Conservation (phyloP, 2,797 vertebrate species). For the Mycteria americana region DNA sequence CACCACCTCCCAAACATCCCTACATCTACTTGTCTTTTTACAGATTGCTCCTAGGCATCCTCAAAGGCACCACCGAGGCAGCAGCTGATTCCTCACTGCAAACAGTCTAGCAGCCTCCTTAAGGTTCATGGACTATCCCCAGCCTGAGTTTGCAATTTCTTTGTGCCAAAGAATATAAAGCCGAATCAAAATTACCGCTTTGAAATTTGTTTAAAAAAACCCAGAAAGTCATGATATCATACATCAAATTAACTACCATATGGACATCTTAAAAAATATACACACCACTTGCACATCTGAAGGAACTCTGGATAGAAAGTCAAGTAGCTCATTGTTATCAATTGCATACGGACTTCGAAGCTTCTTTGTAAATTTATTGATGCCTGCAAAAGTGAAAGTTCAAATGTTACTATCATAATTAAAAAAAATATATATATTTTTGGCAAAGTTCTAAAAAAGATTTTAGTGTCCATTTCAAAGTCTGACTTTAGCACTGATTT, state of each 20-base stretch:
- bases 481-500: not conserved
- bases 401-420: not conserved
- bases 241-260: not conserved
- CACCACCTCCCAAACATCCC: not conserved
- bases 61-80: not conserved
- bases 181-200: not conserved
- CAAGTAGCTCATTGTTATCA: slow-evolving; percentile 96
- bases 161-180: not conserved
- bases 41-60: not conserved
- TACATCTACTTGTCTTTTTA: not conserved
- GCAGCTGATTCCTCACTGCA: not conserved
- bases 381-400: slow-evolving; percentile 79
- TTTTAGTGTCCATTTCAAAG: not conserved
- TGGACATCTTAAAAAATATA: slow-evolving; percentile 18
- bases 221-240: not conserved
- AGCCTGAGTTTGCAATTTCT: not conserved
- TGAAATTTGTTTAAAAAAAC: not conserved
- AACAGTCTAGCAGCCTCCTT: not conserved
- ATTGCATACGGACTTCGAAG: slow-evolving; percentile 93
- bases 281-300: slow-evolving; percentile 97
- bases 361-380: slow-evolving; percentile 99
- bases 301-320: slow-evolving; percentile 96
- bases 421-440: not conserved
- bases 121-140: not conserved
- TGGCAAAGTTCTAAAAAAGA: not conserved